Evolutionary conservation across 2,113 vertebrate species (phyloP), one percentile per base, ranked within the genome.

Genomic region (Piaya cayana): DNA sequence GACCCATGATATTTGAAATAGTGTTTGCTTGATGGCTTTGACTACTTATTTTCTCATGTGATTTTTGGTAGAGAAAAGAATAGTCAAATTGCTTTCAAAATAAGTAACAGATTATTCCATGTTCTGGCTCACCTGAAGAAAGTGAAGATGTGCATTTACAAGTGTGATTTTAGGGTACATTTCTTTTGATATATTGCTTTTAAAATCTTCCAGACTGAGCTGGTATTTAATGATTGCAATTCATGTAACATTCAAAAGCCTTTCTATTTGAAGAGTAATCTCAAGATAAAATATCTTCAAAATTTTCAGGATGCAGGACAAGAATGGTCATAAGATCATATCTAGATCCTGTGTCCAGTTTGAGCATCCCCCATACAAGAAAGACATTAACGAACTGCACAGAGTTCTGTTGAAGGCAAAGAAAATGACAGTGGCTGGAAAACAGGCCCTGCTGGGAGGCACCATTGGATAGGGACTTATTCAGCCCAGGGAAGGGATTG

Each of bases 281-380:
- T 64, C 32, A 59, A 15, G 29, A 58, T 6, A 77, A 88, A 82
- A 72, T 23, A 62, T n/a, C 8, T 58, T 80, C 26, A n/a, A 58
- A 68, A 27, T 77, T 80, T 80, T 20, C 3, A 74, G 36, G 88
- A 64, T 60, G n/a, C n/a, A 77, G 70, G 25, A 62, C 20, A 22
- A 68, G 45, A 88, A 49, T 27, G 26, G 3, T 68, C 14, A 36
- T 15, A 45, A 43, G 42, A n/a, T 5, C 12, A 47, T 6, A 17
- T 15, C 11, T 47, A 55, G 27, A 27, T 8, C 3, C 5, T 30
- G 7, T 25, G 15, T n/a, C 14, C 8, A 10, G 7, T 34, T 47
- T 43, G 19, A 49, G 11, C 3, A 3, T 3, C 10, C 3, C 4
- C 2, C 5, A 7, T 39, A 14, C 2, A 68, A 3, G 13, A 42